Percentiles rank a stretch among this genome's conserved stretches.
These are phyloP conservation scores for Leptinotarsa defecta DNA, from an alignment of 1,140 invertebrate species.

Conservation along the genomic window DNA sequence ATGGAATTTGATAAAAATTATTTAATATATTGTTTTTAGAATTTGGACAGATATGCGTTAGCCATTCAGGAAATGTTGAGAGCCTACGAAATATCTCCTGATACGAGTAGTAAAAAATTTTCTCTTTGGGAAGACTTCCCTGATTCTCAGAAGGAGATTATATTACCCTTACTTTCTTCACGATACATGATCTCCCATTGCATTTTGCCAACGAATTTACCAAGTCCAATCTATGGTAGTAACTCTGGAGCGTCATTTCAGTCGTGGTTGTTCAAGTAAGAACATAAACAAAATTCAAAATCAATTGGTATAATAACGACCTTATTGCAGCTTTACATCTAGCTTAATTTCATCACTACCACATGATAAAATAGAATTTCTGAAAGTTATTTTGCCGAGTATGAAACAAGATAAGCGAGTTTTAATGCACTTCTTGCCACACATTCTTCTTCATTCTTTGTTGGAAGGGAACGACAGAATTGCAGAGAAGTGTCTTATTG, in stretches of 20 bases:
- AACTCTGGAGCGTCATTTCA: constrained; percentile 67
- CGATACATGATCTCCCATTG: constrained; percentile 60
- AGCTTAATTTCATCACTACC: constrained; percentile 64
- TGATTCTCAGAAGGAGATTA: constrained; percentile 69
- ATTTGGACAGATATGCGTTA: constrained; percentile 72
- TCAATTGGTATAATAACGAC: not conserved
- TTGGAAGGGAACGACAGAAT: constrained; percentile 56
- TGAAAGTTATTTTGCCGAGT: constrained; percentile 70
- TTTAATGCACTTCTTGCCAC: constrained; percentile 72
- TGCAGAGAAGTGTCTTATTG: constrained; percentile 58
- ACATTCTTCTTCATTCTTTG: constrained; percentile 69
- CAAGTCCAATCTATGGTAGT: constrained; percentile 66
- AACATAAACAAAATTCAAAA: not conserved
- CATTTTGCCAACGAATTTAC: constrained; percentile 51
- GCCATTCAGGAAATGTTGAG: constrained; percentile 79
- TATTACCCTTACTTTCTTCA: constrained; percentile 71
- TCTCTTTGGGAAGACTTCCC: constrained; percentile 71
- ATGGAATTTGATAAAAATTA: no score
- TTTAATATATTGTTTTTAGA: constrained; percentile 53
- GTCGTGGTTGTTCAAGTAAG: constrained; percentile 75
- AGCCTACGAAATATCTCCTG: constrained; percentile 69
- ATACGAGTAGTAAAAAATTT: constrained; percentile 60
- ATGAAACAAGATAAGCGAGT: constrained; percentile 71
- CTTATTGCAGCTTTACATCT: constrained; percentile 62
- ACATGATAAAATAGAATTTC: constrained; percentile 60